A percentile compares a stretch with the other conserved stretches of the same genome.
Conservation (phyloP, 2,113 vertebrate genomes). For the Kryptolebias marmoratus region DNA sequence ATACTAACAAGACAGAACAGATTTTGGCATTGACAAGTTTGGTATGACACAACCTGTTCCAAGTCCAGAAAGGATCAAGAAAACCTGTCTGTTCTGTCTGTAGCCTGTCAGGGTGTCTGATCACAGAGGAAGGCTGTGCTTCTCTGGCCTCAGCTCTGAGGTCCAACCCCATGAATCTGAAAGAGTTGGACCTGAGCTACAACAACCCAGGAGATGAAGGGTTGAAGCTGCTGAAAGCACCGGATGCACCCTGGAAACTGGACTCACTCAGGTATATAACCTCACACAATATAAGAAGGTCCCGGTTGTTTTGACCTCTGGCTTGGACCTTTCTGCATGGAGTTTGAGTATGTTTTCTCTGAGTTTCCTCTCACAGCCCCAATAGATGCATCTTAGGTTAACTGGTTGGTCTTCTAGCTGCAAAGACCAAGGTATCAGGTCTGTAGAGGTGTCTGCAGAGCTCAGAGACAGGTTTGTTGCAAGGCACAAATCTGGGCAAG, state of each 20-base stretch:
- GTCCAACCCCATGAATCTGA: background rate
- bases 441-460: too few relatives aligned
- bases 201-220: background rate
- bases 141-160: background rate
- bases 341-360: too few relatives aligned
- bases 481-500: too few relatives aligned
- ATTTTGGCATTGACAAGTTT: too few relatives aligned
- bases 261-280: background rate
- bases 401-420: too few relatives aligned
- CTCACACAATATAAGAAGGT: background rate
- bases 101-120: constrained; percentile 9
- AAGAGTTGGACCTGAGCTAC: constrained; percentile 1
- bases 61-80: background rate
- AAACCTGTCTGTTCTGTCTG: background rate
- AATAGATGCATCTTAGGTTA: too few relatives aligned
- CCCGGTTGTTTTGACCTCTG: too few relatives aligned
- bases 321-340: too few relatives aligned
- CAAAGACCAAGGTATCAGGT: too few relatives aligned
- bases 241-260: background rate
- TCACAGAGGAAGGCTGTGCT: background rate
- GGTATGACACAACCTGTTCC: background rate
- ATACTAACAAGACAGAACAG: too few relatives aligned
- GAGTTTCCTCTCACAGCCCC: too few relatives aligned
- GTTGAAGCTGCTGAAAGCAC: background rate
- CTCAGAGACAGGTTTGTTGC: too few relatives aligned